A percentile compares a stretch with the other conserved stretches of the same genome.
Conservation (phyloP, 2,113 vertebrate species). For the Neodon shergylaensis region DNA sequence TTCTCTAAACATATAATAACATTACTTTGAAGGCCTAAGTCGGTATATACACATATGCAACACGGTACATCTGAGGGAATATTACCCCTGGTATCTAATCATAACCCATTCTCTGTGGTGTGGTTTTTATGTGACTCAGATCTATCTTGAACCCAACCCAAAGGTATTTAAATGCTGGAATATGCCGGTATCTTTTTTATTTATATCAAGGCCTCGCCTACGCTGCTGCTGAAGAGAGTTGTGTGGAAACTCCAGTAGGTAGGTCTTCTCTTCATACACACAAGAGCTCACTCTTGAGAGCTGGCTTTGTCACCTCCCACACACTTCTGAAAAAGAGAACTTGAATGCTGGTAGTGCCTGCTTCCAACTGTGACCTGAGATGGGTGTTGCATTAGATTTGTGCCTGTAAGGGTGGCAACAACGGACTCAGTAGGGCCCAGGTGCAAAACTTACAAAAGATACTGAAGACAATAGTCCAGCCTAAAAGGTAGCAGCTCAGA, state of each 20-base stretch:
- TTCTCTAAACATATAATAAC: conserved; percentile 67
- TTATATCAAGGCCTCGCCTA: not conserved
- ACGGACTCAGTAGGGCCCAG: not conserved
- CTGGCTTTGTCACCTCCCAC: not conserved
- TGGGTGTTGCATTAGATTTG: not conserved
- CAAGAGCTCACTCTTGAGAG: not conserved
- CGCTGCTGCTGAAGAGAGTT: not conserved
- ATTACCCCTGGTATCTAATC: not conserved
- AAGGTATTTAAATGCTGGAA: conserved; percentile 45
- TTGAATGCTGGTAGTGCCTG: not conserved
- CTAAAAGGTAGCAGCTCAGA: not conserved
- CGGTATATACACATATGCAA: not conserved
- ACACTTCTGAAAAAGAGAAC: too few species aligned
- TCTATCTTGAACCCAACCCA: not conserved
- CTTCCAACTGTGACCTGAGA: not conserved
- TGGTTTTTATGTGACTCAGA: not conserved
- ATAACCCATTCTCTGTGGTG: not conserved
- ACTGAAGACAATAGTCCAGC: not conserved
- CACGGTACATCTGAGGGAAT: not conserved
- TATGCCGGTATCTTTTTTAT: conserved; percentile 15
- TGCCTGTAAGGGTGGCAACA: not conserved
- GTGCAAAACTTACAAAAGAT: not conserved
- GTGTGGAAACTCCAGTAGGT: not conserved
- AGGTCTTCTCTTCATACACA: not conserved
- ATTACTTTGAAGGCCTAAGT: conserved; percentile 61